Evolutionary conservation across 2,797 vertebrate species (phyloP), one percentile per base, ranked within the genome.

Genomic region (Saguinus oedipus): DNA sequence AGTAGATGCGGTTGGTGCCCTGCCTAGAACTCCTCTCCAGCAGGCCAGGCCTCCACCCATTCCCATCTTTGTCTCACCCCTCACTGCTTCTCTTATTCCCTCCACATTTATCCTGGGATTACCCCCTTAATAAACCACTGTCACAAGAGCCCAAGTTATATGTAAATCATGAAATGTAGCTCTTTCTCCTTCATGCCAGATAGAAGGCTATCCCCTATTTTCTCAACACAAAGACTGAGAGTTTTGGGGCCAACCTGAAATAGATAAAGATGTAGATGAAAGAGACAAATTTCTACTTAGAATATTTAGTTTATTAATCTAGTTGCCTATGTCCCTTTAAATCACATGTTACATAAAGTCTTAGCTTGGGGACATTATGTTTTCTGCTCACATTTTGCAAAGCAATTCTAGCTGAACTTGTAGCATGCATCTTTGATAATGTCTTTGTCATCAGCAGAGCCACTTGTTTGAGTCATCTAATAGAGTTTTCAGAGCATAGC

Each of bases 401-500:
- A 50, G 93, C 91, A 30, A 7, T 76, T 74, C 61, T 9, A 46
- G 88, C 94, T 53, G 88, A 93, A 30, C 82, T 88, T 36, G 48
- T 20, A 53, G 79, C 14, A 0, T 11, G 79, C 19, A 13, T 90
- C 95, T 95, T 75, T 75, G 86, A 81, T 30, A 33, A 48, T 55
- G 94, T 61, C 96, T 92, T 90, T 88, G 97, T 96, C 93, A 72
- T 90, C 61, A 0, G 42, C 2, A 4, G 74, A 87, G 85, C 88
- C 68, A 8, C 91, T 90, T 55, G 88, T 44, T 53, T 92, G 95
- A 96, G 95, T 93, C 94, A 96, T 83, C 95, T 96, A 87, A 97
- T 96, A 22, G 90, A 75, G 91, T 89, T 93, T 93, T 90, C 83
- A 20, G 87, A 94, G 76, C 8, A 5, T 27, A 33, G 70, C 86